Conservation (phyloP, 2,113 vertebrate genomes). For the Brachyistius frenatus region DNA sequence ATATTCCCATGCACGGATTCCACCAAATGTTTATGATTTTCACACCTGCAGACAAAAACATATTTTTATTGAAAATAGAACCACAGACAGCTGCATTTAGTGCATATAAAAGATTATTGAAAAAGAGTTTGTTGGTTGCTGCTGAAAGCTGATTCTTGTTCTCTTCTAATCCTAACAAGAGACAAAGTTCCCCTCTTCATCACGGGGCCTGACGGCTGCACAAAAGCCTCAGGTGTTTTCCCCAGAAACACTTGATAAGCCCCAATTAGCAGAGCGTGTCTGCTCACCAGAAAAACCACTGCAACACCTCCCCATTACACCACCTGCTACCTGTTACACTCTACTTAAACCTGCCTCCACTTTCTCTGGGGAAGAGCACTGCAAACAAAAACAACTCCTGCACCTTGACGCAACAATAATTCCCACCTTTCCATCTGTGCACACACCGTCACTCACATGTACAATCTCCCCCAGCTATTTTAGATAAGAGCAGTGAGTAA, state of each 20-base stretch:
- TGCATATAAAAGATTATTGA: neutral
- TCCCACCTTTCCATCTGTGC: neutral
- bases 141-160: conserved; percentile 63
- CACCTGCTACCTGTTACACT: conserved; percentile 63
- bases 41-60: neutral
- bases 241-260: conserved; percentile 83
- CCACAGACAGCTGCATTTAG: neutral
- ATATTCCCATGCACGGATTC: neutral
- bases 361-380: conserved; percentile 46
- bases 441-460: neutral
- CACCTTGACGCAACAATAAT: neutral
- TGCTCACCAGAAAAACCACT: conserved; percentile 46
- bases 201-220: conserved; percentile 53
- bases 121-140: neutral
- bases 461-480: conserved; percentile 27
- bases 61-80: neutral
- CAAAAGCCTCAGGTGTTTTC: conserved; percentile 77
- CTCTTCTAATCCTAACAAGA: conserved; percentile 40
- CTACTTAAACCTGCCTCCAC: conserved; percentile 31
- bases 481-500: conserved; percentile 14
- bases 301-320: conserved; percentile 30
- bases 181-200: conserved; percentile 17
- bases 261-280: conserved; percentile 76
- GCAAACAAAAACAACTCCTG: neutral
- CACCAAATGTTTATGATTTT: neutral